These are phyloP conservation scores for Chroicocephalus ridibundus DNA, from an alignment of 2,113 vertebrate species.

Conservation along the genomic window DNA sequence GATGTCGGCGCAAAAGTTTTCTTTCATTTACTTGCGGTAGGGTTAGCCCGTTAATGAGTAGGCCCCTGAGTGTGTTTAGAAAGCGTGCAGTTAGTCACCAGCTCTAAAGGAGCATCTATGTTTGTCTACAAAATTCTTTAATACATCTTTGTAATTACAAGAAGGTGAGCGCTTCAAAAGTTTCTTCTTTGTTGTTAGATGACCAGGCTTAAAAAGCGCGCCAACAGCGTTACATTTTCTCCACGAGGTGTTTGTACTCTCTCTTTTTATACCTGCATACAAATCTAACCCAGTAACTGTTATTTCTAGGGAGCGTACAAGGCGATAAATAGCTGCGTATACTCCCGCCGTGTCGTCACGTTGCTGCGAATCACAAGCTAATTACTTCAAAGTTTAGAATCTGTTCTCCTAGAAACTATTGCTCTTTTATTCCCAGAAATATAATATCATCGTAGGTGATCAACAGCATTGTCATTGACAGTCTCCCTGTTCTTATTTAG, in stretches of 20 bases:
- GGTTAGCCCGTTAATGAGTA: background rate
- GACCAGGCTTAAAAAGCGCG: background rate
- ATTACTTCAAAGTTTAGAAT: slow-evolving; percentile 40
- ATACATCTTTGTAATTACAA: background rate
- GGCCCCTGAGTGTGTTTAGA: background rate
- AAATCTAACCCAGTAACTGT: slow-evolving; percentile 29
- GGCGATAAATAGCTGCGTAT: background rate
- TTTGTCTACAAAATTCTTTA: slow-evolving; percentile 19
- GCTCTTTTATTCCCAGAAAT: slow-evolving; percentile 16
- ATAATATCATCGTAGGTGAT: background rate
- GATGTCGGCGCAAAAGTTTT: background rate
- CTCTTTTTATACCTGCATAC: background rate
- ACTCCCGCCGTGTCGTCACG: background rate
- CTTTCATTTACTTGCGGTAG: background rate
- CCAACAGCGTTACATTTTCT: background rate
- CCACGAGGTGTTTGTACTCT: background rate
- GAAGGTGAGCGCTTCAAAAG: background rate
- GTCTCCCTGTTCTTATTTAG: background rate
- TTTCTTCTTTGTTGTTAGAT: background rate
- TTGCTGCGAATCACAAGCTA: slow-evolving; percentile 10
- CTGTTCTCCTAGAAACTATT: background rate
- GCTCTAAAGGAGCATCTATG: slow-evolving; percentile 20
- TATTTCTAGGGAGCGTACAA: background rate
- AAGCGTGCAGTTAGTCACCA: background rate
- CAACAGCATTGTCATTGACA: background rate